Base-by-base conservation (phyloP, 2,797 vertebrate genomes). In the Gymnopithys bicolor region DNA sequence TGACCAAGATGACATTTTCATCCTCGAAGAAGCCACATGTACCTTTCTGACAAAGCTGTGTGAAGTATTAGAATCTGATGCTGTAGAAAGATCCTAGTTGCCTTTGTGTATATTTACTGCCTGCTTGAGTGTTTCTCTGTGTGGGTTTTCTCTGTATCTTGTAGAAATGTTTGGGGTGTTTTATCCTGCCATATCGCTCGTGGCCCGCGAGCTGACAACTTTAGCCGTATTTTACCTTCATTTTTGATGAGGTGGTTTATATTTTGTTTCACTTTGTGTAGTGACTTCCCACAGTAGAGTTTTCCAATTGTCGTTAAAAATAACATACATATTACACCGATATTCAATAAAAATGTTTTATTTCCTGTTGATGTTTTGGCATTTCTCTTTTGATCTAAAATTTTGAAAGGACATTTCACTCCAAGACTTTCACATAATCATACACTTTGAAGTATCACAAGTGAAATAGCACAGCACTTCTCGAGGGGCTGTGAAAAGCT, bases 321-420 rank as follows among this genome's bases (percentile, higher is more conserved):
- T 99, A 98, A 99, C 99, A 99, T 99, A 99, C 99, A 98, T 99
- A 98, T 97, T 98, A 99, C 98, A 98, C 98, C 98, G 98, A 99
- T 99, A 99, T 98, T 99, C 99, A 99, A 99, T 99, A 99, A 99
- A 99, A 99, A 99, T 98, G 99, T 99, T 99, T 99, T 99, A 99
- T 99, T 99, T 99, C 99, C 99, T 99, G 99, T 99, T 99, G 98
- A 99, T 98, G 99, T 98, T 94, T 96, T 90, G 30, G 95, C 71
- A 52, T 91, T 93, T 93, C 90, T 80, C 46, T 78, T 94, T 93
- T 80, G 59, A 74, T 94, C 81, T 73, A 30, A 53, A 83, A 73
- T 73, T 77, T 45, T 63, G 67, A 53, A 71, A 85, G 70, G 63
- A 53, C 22, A 35, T 84, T 56, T 77, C 49, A 41, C 48, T 84